Base-by-base conservation (phyloP, 2,888 invertebrate species). In the Strigamia maritima region DNA sequence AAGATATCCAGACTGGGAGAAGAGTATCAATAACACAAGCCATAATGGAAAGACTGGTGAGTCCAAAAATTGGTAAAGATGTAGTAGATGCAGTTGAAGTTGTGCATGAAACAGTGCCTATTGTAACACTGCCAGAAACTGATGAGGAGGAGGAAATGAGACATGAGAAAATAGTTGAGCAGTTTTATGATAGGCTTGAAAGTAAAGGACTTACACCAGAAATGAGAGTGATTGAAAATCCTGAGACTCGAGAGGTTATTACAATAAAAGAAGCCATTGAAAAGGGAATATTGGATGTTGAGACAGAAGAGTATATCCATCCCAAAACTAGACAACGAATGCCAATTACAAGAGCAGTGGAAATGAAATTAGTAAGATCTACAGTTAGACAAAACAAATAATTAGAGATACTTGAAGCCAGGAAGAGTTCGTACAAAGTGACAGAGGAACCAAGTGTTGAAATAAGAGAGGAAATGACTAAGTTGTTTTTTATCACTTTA, bases 91-190 rank as follows among this genome's bases (percentile, higher is more conserved):
- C 78, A n/a, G 65, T 31, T 10, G 10, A 60, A n/a, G 28, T 60
- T 28, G 65, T 65, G 2, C 54, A 65, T 8, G 31, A 28, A 26
- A 65, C 60, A 4, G n/a, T n/a, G 81, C 87, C 90, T 1, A 90
- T 92, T 82, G 90, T 91, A 78, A 87, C 93, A 40, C 4, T 77
- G 19, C 35, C 77, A 24, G 77, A 77, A 77, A 88, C 90, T 81
- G 87, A 94, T 80, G 89, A 90, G 79, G 89, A 92, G 80, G 95
- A 95, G 86, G 94, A 95, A 2, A 94, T 94, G 87, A 93, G 93
- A 26, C 95, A 92, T 79, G 91, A 92, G 85, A 94, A 94, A 0
- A 88, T 95, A 85, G 91, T 93, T 14, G 88, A 95, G 4, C 91
- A 91, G 82, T 78, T 78, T 35, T 78, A 60, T 28, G 94, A 94